Base-by-base conservation (phyloP, 2,113 vertebrate species). In the Struthidea cinerea region DNA sequence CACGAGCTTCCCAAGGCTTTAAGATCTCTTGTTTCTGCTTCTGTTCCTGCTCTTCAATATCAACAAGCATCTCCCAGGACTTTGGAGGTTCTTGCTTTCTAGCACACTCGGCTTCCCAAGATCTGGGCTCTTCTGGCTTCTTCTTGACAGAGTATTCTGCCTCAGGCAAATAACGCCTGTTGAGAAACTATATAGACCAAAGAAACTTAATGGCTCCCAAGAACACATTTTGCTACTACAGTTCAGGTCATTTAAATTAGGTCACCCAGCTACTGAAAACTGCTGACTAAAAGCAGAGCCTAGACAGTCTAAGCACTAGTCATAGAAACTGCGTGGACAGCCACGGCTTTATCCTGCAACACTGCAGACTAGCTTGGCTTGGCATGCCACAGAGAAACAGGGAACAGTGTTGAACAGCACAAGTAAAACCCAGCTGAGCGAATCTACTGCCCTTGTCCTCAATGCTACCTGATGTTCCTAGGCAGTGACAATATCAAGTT, bases 161-260 rank as follows among this genome's bases (percentile, higher is more conserved):
- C 93, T 98, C 98, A 61, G 97, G 96, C 95, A 98, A 77, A 96
- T 98, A 98, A 88, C 97, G 97, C 96, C 98, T 99, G 95, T 98
- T 99, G 96, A 99, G 98, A 99, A 99, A 98, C 99, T 99, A 97
- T 77, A 97, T 41, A 97, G 93, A 96, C 76, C 96, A 98, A 74
- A 97, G 69, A 89, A 95, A 97, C 89, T 96, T 95, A 59, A 85
- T 91, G 91, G 93, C 80, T 96, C 95, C 89, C 84, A 89, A 95
- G 78, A 93, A 95, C 73, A 95, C 76, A 96, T 90, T 96, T 91
- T 64, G 50, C 86, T 89, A 90, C 84, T 86, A 94, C 59, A 97
- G 83, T 80, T 96, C 91, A 91, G 83, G 91, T 87, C 91, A 95
- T 63, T 94, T 89, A 94, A 87, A 84, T 91, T 63, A 93, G 68